These are phyloP conservation scores for Pagrus major DNA, from an alignment of 2,113 vertebrate species.

Conservation along the genomic window DNA sequence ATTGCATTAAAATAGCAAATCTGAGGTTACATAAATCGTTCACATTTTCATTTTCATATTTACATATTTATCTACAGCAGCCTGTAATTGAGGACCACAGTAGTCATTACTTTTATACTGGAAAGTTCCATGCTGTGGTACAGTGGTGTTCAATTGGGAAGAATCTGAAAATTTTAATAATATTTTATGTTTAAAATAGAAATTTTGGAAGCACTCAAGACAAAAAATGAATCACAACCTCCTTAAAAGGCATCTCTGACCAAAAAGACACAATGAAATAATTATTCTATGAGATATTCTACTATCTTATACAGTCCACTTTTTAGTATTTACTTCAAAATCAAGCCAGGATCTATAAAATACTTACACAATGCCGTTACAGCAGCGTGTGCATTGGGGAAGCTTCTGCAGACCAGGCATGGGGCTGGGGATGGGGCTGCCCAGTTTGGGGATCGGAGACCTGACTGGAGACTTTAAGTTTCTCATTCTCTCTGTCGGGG, in stretches of 20 bases:
- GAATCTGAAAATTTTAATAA: neutral
- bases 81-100: neutral
- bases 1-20: conserved; percentile 12
- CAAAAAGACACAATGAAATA: neutral
- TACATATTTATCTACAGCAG: neutral
- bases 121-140: neutral
- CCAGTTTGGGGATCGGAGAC: conserved; percentile 88
- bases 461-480: conserved; percentile 85
- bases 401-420: conserved; percentile 91
- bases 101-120: neutral
- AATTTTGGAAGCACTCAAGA: neutral
- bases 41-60: neutral
- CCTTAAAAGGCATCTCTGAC: neutral
- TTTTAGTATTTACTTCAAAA: neutral
- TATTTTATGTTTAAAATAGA: neutral
- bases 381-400: conserved; percentile 93
- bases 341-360: neutral
- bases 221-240: too few species aligned
- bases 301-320: neutral
- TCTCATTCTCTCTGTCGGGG: conserved; percentile 84
- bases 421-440: conserved; percentile 84
- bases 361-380: conserved; percentile 96
- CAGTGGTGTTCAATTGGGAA: neutral
- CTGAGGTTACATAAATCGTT: conserved; percentile 8
- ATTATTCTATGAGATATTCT: neutral